These are phyloP conservation scores for Molossus alvarezi DNA, from an alignment of 2,797 vertebrate species.

Conservation along the genomic window DNA sequence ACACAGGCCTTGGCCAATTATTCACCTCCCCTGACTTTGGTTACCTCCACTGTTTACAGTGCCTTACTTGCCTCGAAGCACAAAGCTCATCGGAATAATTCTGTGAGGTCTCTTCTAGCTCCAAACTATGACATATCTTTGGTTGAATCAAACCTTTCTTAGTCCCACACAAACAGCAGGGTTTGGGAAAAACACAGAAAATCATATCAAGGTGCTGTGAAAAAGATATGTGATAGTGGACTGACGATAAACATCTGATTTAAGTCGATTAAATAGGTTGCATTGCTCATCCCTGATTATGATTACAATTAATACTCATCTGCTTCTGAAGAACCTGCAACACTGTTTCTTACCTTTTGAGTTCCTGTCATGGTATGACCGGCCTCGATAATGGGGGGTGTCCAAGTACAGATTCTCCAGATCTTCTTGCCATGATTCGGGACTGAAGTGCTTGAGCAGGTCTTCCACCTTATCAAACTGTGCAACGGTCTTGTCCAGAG, in stretches of 20 bases:
- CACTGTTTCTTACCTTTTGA: conserved; percentile 93
- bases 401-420: conserved; percentile 95
- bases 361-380: conserved; percentile 94
- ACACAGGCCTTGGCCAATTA: background rate
- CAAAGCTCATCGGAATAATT: background rate
- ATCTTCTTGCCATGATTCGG: conserved; percentile 97
- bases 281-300: background rate
- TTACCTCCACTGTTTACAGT: background rate
- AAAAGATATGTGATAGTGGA: background rate
- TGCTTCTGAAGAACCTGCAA: background rate
- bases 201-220: background rate
- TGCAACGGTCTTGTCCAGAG: conserved; percentile 95
- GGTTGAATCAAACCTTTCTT: background rate
- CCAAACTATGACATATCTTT: background rate
- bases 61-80: background rate
- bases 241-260: background rate
- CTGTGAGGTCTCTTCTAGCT: background rate
- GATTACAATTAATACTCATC: background rate
- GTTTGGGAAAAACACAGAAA: background rate
- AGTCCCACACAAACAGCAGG: background rate
- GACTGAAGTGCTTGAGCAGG: conserved; percentile 95
- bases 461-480: conserved; percentile 97
- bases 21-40: background rate
- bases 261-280: background rate
- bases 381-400: conserved; percentile 93